Conservation (phyloP, 1,140 invertebrate genomes). For the Drosophila truncata region DNA sequence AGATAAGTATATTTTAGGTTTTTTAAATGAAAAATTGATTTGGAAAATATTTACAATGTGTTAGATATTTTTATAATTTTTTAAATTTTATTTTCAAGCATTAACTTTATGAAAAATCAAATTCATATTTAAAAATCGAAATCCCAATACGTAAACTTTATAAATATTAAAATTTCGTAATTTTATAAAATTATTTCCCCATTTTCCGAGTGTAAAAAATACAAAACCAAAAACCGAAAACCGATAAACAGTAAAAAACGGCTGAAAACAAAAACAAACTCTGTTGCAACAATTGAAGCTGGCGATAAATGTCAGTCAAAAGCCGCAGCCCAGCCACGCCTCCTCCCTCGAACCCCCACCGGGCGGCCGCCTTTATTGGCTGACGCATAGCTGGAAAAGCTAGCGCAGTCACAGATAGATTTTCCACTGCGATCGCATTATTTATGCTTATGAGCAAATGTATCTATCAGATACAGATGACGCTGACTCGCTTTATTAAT, state of each 20-base stretch:
- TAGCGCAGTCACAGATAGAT: constrained; percentile 37
- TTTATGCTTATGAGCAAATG: constrained; percentile 77
- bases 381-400: constrained; percentile 71
- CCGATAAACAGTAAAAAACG: constrained; percentile 37
- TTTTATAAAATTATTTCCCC: not conserved
- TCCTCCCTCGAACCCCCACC: constrained; percentile 7
- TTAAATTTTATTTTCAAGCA: not conserved
- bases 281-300: constrained; percentile 68
- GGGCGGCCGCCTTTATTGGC: constrained; percentile 20
- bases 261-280: constrained; percentile 39
- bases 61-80: not conserved
- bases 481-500: constrained; percentile 62
- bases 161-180: not conserved
- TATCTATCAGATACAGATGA: constrained; percentile 65
- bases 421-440: constrained; percentile 79
- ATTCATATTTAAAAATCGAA: not conserved
- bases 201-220: constrained; percentile 1
- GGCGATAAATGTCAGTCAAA: constrained; percentile 82
- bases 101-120: not conserved
- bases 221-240: constrained; percentile 32
- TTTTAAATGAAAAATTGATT: fast-evolving
- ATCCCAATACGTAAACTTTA: not conserved
- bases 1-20: not conserved
- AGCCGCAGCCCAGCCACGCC: constrained; percentile 56
- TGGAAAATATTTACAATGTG: not conserved